phyloP scores from a whole-genome alignment of 2,797 vertebrate genomes.

The Luscinia megarhynchos region DNA sequence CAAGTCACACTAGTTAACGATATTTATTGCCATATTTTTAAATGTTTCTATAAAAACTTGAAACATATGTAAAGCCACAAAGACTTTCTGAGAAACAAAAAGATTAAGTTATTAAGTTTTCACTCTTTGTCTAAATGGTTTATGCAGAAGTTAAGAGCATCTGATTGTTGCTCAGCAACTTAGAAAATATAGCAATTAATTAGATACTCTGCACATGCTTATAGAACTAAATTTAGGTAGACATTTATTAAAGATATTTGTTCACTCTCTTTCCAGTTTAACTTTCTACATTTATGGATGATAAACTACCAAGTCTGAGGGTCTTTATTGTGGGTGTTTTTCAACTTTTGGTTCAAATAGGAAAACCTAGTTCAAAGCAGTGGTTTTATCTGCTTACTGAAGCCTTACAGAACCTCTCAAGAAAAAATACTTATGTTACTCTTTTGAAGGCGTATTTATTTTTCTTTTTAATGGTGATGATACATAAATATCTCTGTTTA shows the following conservation, averaged over 20 bases:
- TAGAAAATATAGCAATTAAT: conserved; percentile 8
- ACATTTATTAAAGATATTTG: not conserved
- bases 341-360: not conserved
- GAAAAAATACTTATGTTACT: not conserved
- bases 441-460: not conserved
- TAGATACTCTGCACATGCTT: not conserved
- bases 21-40: not conserved
- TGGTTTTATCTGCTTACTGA: not conserved
- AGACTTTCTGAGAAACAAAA: not conserved
- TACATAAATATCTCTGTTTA: not conserved
- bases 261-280: not conserved
- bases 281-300: not conserved
- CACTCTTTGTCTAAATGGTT: not conserved
- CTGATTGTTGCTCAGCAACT: not conserved
- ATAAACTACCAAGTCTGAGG: not conserved
- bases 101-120: not conserved
- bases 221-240: not conserved
- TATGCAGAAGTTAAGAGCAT: not conserved
- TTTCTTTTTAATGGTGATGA: not conserved
- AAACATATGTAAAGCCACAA: not conserved
- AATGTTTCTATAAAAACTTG: not conserved
- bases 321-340: not conserved
- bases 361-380: not conserved
- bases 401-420: not conserved
- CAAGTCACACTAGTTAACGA: not conserved